Base-by-base conservation (phyloP, 2,888 invertebrate species). In the Mimachlamys varia region DNA sequence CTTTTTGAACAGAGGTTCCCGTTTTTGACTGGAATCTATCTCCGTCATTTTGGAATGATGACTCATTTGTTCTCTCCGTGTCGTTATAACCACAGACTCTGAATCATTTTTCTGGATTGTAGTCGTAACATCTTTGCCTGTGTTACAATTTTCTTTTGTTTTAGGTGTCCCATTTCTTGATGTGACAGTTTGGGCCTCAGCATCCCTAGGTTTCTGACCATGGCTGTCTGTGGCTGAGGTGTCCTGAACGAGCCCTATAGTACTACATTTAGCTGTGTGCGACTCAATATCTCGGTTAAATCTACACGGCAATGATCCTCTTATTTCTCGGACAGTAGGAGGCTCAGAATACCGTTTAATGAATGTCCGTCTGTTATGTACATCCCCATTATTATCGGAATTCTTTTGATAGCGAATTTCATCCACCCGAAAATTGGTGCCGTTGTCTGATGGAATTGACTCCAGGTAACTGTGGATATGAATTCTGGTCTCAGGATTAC, bases 351-450 rank as follows among this genome's bases (percentile, higher is more conserved):
- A 76, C 0, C 76, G 76, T 33, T 76, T 76, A 22, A 76, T 76
- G 22, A 76, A 76, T 33, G 76, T 76, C 33, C 76, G 27, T 33
- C 33, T 27, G 22, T 33, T 33, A 33, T 76, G 33, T 33, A 76
- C 33, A 76, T 76, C 76, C 12, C 27, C 22, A 22, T 62, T 62
- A 22, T 62, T 62, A n/a, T 62, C 76, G 15, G 27, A 76, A 76
- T 76, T 27, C 33, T 76, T 76, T 17, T 76, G 76, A 76, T 76
- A 76, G 22, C 76, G 76, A 76, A 76, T 76, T 33, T 76, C 76
- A 76, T 76, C 76, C 2, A 76, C 76, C 27, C 76, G 76, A 33
- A 76, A 27, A 33, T 76, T 76, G 27, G 76, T 27, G 10, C 76
- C 33, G 22, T 27, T 76, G 27, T 76, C 76, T 22, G 76, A 76